Evolutionary conservation across 2,888 invertebrate species (phyloP), one percentile per base, ranked within the genome.

Genomic region (Belgica antarctica): DNA sequence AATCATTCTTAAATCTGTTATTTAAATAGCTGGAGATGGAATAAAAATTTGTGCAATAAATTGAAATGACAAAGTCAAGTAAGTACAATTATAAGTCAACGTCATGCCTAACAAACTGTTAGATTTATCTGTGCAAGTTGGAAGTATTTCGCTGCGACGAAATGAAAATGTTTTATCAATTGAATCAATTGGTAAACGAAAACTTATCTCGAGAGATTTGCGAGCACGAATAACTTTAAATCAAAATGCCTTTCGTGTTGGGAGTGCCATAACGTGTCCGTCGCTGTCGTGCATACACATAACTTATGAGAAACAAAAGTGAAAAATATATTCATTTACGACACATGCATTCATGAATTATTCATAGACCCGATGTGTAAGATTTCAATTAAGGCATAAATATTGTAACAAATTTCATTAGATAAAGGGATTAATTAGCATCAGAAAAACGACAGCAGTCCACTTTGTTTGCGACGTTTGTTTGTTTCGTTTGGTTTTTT

Each of bases 371-470:
- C 12, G 15, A 28, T 46, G 46, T 25, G 47, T 36, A 66, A 66
- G 36, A 34, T 66, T 66, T 66, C 66, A 66, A 66, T 66, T 66
- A 66, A 52, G 47, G 24, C 41, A 66, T 4, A 25, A 66, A 66
- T 68, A 25, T 68, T 68, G 57, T 34, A 57, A 34, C n/a, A n/a
- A 46, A 65, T 17, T 34, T 47, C 19, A 15, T 46, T 17, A 22
- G 57, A 68, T 68, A 68, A 57, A 68, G 31, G 19, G 68, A 68
- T 68, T 68, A 68, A 68, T 68, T 68, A 68, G 31, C 68, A 68
- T 68, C 19, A 22, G 57, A 68, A 52, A 59, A 59, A 27, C n/a
- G n/a, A n/a, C n/a, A n/a, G n/a, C n/a, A n/a, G n/a, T n/a, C n/a
- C n/a, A n/a, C n/a, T n/a, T n/a, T n/a, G n/a, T n/a, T n/a, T n/a